Conservation (phyloP, 2,888 invertebrate species). For the Cephus pulcher region DNA sequence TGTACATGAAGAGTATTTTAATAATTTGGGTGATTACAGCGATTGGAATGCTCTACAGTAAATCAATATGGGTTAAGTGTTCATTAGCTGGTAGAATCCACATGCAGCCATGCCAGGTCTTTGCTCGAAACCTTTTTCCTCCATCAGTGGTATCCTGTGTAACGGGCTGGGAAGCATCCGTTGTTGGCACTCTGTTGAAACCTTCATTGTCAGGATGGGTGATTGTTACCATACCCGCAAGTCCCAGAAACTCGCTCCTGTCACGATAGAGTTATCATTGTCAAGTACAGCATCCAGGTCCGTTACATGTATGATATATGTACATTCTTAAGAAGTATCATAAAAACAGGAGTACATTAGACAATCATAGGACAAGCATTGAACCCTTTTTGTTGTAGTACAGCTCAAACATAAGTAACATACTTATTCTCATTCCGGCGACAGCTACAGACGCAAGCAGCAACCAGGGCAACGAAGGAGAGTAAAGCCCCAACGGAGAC, state of each 20-base stretch:
- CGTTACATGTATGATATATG: conserved; percentile 3
- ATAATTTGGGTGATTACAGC: background rate
- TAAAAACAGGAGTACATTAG: background rate
- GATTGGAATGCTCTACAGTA: conserved; percentile 3
- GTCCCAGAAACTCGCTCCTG: conserved; percentile 78
- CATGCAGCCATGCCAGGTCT: conserved; percentile 52
- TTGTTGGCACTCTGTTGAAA: conserved; percentile 55
- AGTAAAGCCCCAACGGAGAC: conserved; percentile 61
- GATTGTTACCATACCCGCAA: conserved; percentile 79
- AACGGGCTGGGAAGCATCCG: conserved; percentile 51
- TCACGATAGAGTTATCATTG: conserved; percentile 45
- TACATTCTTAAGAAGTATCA: conserved; percentile 5
- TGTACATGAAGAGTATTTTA: conserved; percentile 12
- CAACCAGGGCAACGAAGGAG: conserved; percentile 70
- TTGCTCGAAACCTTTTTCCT: conserved; percentile 60
- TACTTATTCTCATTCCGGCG: conserved; percentile 81
- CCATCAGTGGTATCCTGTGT: conserved; percentile 56
- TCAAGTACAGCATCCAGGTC: conserved; percentile 30
- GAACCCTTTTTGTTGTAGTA: background rate
- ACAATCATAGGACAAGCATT: background rate
- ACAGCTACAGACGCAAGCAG: conserved; percentile 80
- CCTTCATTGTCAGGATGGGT: conserved; percentile 73
- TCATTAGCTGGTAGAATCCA: conserved; percentile 25
- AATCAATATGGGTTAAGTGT: conserved; percentile 1
- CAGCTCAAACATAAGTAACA: conserved; percentile 52